Evolutionary conservation across 2,797 vertebrate species (phyloP), one percentile per base, ranked within the genome.

Genomic region (Graptemys geographica): DNA sequence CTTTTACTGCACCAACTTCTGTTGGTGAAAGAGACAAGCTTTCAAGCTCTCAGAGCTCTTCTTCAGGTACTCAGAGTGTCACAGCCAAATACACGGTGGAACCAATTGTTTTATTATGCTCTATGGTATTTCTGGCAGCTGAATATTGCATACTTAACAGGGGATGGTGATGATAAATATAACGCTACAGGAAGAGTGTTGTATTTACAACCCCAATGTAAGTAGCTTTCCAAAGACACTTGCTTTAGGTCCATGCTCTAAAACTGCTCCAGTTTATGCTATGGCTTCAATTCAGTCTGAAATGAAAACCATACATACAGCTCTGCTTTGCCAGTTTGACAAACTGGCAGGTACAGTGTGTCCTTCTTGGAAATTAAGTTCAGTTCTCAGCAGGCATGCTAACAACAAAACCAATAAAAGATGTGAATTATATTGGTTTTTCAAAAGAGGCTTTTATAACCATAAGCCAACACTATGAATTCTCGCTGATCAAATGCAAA

Each of bases 231-330:
- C 56, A 84, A 93, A 84, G 78, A 86, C 37, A 23, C 37, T 87
- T 96, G 79, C 84, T 81, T 69, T 56, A 25, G 76, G 79, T 51
- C 47, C 13, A 5, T 19, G 62, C 33, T 87, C 49, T 79, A 78
- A 89, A 95, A 92, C 53, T 0, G 23, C 62, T 83, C 55, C 37
- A 53, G 81, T 94, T 96, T 25, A 92, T 80, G 78, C 78, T 90
- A 81, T 74, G 89, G 94, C 81, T 95, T 91, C 0, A 1, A 83
- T 94, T 96, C 94, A 96, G 86, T 53, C 88, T 0, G 0, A 95
- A 92, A 97, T 94, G 88, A 93, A 96, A 96, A 96, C 93, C 96
- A 93, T 92, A 94, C 57, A 1, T 83, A 88, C 52, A 72, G 76
- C 69, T 92, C 83, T 74, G 57, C 81, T 89, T 88, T 89, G 89